These are phyloP conservation scores for Drosophila azteca DNA, from an alignment of 1,140 invertebrate species.

Conservation along the genomic window DNA sequence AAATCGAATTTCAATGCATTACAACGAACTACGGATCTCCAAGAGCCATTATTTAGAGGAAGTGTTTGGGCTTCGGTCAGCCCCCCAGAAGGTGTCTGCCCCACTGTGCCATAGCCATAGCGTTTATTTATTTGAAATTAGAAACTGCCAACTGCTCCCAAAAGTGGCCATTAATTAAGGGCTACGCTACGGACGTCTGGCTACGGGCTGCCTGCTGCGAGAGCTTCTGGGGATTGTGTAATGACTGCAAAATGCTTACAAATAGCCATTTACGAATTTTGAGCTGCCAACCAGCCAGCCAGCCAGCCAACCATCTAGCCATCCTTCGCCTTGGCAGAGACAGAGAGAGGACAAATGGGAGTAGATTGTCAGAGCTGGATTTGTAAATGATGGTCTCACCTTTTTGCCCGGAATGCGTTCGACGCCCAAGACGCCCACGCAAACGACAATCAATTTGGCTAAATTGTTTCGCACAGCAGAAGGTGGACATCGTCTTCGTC, in stretches of 20 bases:
- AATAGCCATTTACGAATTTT: slow-evolving; percentile 37
- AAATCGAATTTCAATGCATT: slow-evolving; percentile 49
- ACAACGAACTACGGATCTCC: slow-evolving; percentile 12
- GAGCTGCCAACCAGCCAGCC: slow-evolving; percentile 9
- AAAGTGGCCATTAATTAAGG: slow-evolving; percentile 68
- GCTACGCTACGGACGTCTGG: slow-evolving; percentile 26
- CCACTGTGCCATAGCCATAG: background rate
- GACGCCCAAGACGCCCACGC: background rate
- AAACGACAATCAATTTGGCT: slow-evolving; percentile 43
- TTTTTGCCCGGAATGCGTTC: slow-evolving; percentile 19
- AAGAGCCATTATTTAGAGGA: background rate
- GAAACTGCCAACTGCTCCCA: slow-evolving; percentile 64
- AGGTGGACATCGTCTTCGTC: slow-evolving; percentile 15
- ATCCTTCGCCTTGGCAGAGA: no score
- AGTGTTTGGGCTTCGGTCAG: background rate
- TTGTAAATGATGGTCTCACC: slow-evolving; percentile 57
- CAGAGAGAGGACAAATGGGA: no score
- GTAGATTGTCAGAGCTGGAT: slow-evolving; percentile 17
- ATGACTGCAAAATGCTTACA: slow-evolving; percentile 55
- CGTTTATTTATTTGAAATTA: slow-evolving; percentile 68
- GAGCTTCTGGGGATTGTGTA: slow-evolving; percentile 30
- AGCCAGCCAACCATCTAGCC: no score
- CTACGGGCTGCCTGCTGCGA: slow-evolving; percentile 27
- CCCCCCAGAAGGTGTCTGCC: background rate
- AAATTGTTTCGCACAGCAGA: slow-evolving; percentile 18